phyloP scores from a whole-genome alignment of 2,797 vertebrate genomes.

The Galaxias olidus region DNA sequence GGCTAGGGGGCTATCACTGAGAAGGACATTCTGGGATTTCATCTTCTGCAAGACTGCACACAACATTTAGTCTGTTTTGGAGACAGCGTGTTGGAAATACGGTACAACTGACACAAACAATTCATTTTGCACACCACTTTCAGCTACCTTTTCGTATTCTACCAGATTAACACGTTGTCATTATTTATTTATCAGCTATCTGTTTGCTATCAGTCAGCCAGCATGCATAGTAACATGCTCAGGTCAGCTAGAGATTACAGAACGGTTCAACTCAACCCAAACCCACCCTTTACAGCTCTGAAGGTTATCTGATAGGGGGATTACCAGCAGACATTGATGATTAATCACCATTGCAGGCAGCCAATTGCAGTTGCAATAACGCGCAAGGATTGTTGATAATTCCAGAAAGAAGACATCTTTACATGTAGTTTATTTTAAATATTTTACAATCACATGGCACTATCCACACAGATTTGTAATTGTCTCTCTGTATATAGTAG shows the following conservation, averaged over 20 bases:
- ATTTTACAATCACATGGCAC: too few relatives aligned
- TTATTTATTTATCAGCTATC: too few relatives aligned
- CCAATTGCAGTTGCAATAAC: too few relatives aligned
- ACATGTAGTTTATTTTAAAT: too few relatives aligned
- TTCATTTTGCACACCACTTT: too few relatives aligned
- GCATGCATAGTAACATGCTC: neutral
- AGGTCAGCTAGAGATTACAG: neutral
- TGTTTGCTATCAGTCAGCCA: neutral
- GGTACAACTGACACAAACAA: neutral
- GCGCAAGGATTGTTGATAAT: too few relatives aligned
- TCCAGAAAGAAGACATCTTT: too few relatives aligned
- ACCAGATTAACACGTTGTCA: neutral
- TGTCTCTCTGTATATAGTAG: too few relatives aligned
- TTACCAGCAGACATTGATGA: too few relatives aligned
- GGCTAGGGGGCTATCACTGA: slow-evolving; percentile 24
- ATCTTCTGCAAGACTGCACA: slow-evolving; percentile 40
- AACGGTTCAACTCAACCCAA: neutral
- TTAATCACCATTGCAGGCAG: too few relatives aligned
- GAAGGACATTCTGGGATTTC: slow-evolving; percentile 26
- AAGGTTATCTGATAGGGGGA: slow-evolving; percentile 1
- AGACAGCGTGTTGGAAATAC: neutral
- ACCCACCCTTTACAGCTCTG: neutral
- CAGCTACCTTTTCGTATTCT: neutral
- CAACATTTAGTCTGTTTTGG: slow-evolving; percentile 13
- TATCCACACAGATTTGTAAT: too few relatives aligned